Conservation (phyloP, 2,113 vertebrate genomes). For the Spermophilus dauricus region DNA sequence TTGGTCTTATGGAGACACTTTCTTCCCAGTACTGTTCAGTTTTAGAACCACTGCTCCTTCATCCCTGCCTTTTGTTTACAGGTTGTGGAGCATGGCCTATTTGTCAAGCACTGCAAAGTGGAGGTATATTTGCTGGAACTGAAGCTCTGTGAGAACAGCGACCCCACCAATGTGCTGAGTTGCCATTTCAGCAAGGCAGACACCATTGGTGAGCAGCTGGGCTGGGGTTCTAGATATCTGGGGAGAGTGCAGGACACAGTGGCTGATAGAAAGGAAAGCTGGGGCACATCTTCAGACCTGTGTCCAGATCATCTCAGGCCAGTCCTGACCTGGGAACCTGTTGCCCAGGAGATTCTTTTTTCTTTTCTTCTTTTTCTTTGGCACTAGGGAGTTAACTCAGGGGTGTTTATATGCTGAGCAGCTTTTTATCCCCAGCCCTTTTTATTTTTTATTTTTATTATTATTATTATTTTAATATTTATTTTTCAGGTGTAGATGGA, state of each 20-base stretch:
- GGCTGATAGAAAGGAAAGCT: background rate
- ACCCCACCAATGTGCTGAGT: constrained; percentile 93
- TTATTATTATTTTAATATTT: too few relatives aligned
- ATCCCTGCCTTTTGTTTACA: constrained; percentile 68
- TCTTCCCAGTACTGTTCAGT: background rate
- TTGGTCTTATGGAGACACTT: background rate
- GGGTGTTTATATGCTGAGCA: too few relatives aligned
- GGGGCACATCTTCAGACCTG: background rate
- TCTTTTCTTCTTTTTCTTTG: too few relatives aligned
- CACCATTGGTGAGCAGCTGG: constrained; percentile 93
- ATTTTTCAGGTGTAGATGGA: too few relatives aligned
- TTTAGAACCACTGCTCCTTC: background rate
- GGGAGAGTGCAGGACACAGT: background rate
- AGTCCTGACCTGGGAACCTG: background rate
- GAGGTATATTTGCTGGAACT: constrained; percentile 98
- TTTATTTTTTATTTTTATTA: too few relatives aligned
- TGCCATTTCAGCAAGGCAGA: constrained; percentile 98
- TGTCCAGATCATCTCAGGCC: background rate
- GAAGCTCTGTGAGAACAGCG: constrained; percentile 95
- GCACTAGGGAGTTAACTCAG: too few relatives aligned
- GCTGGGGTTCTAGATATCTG: background rate
- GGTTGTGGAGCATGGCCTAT: constrained; percentile 98
- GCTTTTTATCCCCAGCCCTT: too few relatives aligned
- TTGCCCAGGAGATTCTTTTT: background rate
- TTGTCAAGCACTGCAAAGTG: constrained; percentile 99